A percentile compares a stretch with the other conserved stretches of the same genome.
Conservation (phyloP, 2,797 vertebrate species). For the Pangasius djambal region DNA sequence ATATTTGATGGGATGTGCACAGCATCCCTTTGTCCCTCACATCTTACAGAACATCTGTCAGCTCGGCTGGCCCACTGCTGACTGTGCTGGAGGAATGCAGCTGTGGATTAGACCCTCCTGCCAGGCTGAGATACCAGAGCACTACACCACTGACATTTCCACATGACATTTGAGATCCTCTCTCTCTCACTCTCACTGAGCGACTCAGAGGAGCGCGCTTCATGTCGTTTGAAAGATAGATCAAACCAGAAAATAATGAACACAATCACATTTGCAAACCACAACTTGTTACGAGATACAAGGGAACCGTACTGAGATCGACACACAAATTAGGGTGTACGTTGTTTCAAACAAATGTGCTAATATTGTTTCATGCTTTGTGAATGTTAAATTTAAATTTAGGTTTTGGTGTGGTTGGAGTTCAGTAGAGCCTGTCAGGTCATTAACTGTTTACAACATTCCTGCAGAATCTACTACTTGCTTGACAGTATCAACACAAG, state of each 20-base stretch:
- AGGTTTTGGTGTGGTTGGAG: neutral
- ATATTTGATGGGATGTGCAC: slow-evolving; percentile 24
- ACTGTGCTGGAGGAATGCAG: slow-evolving; percentile 55
- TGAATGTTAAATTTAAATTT: neutral
- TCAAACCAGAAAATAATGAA: slow-evolving; percentile 39
- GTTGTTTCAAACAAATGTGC: slow-evolving; percentile 1
- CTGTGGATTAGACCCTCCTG: slow-evolving; percentile 53
- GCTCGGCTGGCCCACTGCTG: slow-evolving; percentile 32
- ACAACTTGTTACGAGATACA: slow-evolving; percentile 3
- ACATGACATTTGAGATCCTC: slow-evolving; percentile 59
- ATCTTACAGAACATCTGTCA: slow-evolving; percentile 52
- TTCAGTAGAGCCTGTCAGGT: neutral
- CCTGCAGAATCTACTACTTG: neutral
- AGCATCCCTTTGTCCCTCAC: slow-evolving; percentile 25
- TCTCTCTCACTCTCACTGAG: slow-evolving; percentile 30
- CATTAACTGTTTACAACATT: neutral
- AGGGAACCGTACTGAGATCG: neutral
- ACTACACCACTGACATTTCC: slow-evolving; percentile 59
- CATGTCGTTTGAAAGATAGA: slow-evolving; percentile 27
- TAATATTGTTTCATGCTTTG: neutral
- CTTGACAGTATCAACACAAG: neutral
- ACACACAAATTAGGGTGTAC: neutral
- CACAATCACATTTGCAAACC: slow-evolving; percentile 19
- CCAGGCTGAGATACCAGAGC: slow-evolving; percentile 52
- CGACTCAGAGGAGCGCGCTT: slow-evolving; percentile 14